Evolutionary conservation across 2,888 invertebrate species (phyloP).

Genomic region (Phania funesta): DNA sequence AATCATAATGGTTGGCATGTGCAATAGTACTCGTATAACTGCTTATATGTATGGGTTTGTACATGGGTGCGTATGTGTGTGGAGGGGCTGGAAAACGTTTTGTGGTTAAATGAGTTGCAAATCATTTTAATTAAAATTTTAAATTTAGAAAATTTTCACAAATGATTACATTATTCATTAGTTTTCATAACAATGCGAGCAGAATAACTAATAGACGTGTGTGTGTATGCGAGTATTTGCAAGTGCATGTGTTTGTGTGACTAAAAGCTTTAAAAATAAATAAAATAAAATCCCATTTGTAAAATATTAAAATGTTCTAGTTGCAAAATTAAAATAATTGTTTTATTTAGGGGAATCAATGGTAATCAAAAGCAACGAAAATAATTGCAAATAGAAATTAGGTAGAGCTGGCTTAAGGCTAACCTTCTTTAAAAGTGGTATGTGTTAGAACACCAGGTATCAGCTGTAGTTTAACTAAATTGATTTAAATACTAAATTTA

Average conservation of each 20-base stretch:
- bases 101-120: slow-evolving; percentile 69
- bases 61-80: slow-evolving; percentile 4
- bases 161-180: slow-evolving; percentile 67
- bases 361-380: slow-evolving; percentile 37
- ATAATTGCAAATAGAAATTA: neutral
- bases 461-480: too few species aligned
- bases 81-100: slow-evolving; percentile 65
- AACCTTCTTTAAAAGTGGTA: too few species aligned
- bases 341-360: slow-evolving; percentile 61
- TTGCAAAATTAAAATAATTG: slow-evolving; percentile 65
- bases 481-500: too few species aligned
- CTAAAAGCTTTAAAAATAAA: slow-evolving; percentile 51
- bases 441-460: too few species aligned
- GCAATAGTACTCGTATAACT: neutral
- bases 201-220: slow-evolving; percentile 17
- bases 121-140: slow-evolving; percentile 74
- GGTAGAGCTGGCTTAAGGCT: neutral
- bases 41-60: neutral
- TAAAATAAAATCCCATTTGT: slow-evolving; percentile 55
- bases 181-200: slow-evolving; percentile 68
- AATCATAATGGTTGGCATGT: slow-evolving; percentile 47
- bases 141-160: slow-evolving; percentile 67
- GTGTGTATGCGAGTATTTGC: slow-evolving; percentile 63
- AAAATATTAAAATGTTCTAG: slow-evolving; percentile 62
- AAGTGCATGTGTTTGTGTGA: slow-evolving; percentile 65